phyloP scores from a whole-genome alignment of 1,140 invertebrate species.

The Procambarus virginalis region DNA sequence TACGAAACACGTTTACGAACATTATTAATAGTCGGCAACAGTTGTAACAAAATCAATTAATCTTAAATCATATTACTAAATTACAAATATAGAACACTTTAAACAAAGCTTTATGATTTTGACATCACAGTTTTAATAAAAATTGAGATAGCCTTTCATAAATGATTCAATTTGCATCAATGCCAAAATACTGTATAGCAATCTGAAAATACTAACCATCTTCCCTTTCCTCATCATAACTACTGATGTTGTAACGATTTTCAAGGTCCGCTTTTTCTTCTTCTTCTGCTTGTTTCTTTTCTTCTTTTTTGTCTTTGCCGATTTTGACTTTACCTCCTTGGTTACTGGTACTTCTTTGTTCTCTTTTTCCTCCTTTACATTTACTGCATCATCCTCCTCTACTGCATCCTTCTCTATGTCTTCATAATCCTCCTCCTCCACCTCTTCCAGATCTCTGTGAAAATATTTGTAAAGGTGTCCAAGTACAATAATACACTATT shows the following conservation, averaged over 20 bases:
- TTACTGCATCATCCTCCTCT: not conserved
- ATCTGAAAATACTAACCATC: not conserved
- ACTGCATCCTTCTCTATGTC: conserved; percentile 24
- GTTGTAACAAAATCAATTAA: no score
- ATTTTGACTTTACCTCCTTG: not conserved
- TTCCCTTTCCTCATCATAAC: conserved; percentile 22
- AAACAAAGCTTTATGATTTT: not conserved
- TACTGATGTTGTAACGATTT: conserved; percentile 7
- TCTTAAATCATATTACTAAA: no score
- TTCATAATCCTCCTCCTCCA: conserved; percentile 29
- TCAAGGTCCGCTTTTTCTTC: conserved; percentile 19
- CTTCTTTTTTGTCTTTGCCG: not conserved
- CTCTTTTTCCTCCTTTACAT: not conserved
- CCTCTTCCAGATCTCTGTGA: conserved; percentile 34
- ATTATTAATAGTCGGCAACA: no score
- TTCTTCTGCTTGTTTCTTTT: not conserved
- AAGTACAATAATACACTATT: no score
- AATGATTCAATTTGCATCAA: no score
- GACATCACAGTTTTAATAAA: not conserved
- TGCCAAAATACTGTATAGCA: not conserved
- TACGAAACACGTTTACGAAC: no score
- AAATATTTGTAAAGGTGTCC: not conserved
- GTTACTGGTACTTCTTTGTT: not conserved
- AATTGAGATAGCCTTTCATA: not conserved
- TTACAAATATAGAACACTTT: no score